Conservation (phyloP, 2,113 vertebrate genomes). For the Leucoraja erinaceus region DNA sequence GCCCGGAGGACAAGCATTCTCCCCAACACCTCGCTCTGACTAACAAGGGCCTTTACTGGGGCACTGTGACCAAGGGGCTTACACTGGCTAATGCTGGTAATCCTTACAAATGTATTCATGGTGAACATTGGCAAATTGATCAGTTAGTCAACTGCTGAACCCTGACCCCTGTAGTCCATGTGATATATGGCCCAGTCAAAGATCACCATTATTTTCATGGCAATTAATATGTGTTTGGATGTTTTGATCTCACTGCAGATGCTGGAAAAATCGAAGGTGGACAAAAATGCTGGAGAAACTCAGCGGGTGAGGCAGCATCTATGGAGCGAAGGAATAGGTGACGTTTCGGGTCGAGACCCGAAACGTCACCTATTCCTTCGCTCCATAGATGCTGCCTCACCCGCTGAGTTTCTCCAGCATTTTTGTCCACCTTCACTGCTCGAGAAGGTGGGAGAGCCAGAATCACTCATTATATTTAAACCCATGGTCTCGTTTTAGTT, state of each 20-base stretch:
- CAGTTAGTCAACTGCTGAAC: background rate
- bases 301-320: too few relatives aligned
- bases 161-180: background rate
- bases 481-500: too few relatives aligned
- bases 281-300: too few relatives aligned
- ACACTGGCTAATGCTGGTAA: background rate
- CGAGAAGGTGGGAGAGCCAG: background rate
- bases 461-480: too few relatives aligned
- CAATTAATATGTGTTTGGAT: background rate
- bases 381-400: too few relatives aligned
- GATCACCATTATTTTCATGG: background rate
- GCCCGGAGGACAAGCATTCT: background rate
- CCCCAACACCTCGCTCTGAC: background rate
- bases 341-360: too few relatives aligned
- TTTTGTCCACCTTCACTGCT: too few relatives aligned
- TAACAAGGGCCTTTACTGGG: background rate
- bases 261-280: too few relatives aligned
- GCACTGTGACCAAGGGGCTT: background rate
- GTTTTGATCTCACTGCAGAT: too few relatives aligned
- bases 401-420: too few relatives aligned
- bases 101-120: background rate
- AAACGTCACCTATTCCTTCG: too few relatives aligned
- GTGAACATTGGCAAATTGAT: conserved; percentile 5
- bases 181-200: background rate
- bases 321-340: too few relatives aligned